Base-by-base conservation (phyloP, 2,888 invertebrate genomes). In the Glyphotaelius pellucidus region DNA sequence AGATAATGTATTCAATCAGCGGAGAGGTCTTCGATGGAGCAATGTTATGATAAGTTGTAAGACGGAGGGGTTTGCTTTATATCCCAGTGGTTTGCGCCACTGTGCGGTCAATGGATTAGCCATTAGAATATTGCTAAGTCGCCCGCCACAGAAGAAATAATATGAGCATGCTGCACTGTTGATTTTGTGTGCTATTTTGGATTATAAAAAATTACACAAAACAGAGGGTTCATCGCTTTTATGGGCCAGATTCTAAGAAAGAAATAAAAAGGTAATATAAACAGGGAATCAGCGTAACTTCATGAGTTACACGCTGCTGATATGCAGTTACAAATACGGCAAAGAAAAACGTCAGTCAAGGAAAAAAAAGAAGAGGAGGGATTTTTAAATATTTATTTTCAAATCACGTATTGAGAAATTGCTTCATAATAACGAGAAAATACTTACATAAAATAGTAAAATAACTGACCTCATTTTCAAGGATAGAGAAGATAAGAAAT, bases 1-100 rank as follows among this genome's bases (percentile, higher is more conserved):
- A 81, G 14, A 81, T 81, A 32, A 32, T 81, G 81, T 81, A 81
- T 81, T 81, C 31, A 30, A 81, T 81, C 81, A 81, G 32, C 32
- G 81, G 30, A 81, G 81, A 81, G 81, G 81, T 67, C 67, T 67
- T 25, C 67, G 67, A n/a, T 67, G 67, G 25, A n/a, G 67, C 67
- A 67, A 67, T 67, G 67, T 67, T 67, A 67, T 67, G 67, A 67
- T 67, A 67, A 67, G 67, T n/a, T 67, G 67, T 67, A 67, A 67
- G 67, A n/a, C 67, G 25, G 67, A 67, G 67, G 67, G 67, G 67
- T 25, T 67, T 67, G 67, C 67, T 67, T 67, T 67, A 67, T 67
- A 25, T 67, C 67, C 67, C 9, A 67, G 67, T 25, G 67, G 67
- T 25, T 42, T 42, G 42, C 42, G 42, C 42, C 42, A 42, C 25